Evolutionary conservation across 2,888 invertebrate genomes (phyloP), one percentile per base, ranked within the genome.

Genomic region (Trissolcus brochymenae): DNA sequence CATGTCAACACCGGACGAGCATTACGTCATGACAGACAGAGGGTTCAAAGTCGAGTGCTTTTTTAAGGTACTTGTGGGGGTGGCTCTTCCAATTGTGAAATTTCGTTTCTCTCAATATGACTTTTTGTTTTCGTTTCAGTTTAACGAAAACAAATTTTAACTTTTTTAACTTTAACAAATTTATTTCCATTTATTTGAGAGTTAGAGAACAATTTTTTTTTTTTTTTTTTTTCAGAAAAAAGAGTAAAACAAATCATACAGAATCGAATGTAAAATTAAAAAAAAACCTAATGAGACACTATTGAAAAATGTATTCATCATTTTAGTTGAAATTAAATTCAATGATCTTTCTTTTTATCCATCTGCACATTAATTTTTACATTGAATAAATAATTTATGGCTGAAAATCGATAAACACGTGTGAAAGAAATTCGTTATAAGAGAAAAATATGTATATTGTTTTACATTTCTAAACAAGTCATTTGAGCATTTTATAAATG

Each of bases 41-140:
- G 53, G 67, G 67, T 41, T 53, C 46, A 53, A 60, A 59, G 67
- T 67, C 67, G 51, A 66, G 51, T 49, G 43, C 50, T 66, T 66
- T 35, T 57, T 66, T 50, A 35, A 29, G 40, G 16, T 17, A n/a
- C 46, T 56, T 9, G 19, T 17, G 35, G 56, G 56, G 65, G 54
- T 21, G 41, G 11, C 41, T 56, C 41, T 56, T 56, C 16, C 16
- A 13, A 49, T 16, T 49, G 14, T 49, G 6, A 6, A 14, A 46
- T 46, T n/a, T 16, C 16, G 14, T 17, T 17, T 6, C 19, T 51
- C 11, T n/a, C 17, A 51, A 7, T 21, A 19, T 51, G 2, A 17
- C 9, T 51, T 51, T 17, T 17, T 19, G 1, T 21, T n/a, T 55
- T 35, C 46, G 46, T 46, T 6, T 46, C n/a, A n/a, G n/a, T n/a